A percentile compares a stretch with the other conserved stretches of the same genome.
These are phyloP conservation scores for Fulmarus glacialis DNA, from an alignment of 2,113 vertebrate species.

Conservation along the genomic window DNA sequence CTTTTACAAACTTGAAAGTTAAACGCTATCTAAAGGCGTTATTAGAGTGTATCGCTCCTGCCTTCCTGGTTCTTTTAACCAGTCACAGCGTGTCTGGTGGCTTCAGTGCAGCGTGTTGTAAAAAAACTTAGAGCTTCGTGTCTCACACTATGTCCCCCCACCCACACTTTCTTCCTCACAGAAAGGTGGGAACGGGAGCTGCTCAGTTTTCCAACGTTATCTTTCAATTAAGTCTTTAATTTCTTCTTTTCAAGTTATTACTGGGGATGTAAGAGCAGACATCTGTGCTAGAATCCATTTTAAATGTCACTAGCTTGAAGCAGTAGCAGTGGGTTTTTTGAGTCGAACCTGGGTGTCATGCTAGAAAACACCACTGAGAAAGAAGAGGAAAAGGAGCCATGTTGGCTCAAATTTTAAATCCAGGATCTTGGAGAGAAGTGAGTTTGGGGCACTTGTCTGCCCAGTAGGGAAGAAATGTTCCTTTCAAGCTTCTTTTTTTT, in stretches of 20 bases:
- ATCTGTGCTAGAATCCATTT: not conserved
- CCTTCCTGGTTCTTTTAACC: not conserved
- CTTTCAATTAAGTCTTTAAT: not conserved
- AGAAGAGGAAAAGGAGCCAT: not conserved
- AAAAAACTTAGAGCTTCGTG: not conserved
- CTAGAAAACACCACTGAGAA: not conserved
- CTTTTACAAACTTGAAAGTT: too few species aligned
- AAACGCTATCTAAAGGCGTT: accelerated
- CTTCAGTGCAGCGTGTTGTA: not conserved
- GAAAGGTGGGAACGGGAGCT: not conserved
- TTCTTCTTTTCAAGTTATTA: not conserved
- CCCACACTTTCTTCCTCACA: not conserved
- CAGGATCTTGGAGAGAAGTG: accelerated
- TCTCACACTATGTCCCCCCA: accelerated
- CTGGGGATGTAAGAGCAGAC: not conserved
- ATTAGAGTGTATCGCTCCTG: not conserved
- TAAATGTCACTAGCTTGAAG: not conserved
- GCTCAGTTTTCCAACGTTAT: not conserved
- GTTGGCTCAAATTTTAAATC: not conserved
- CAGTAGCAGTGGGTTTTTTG: not conserved
- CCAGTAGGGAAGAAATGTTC: not conserved
- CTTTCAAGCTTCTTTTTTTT: not conserved
- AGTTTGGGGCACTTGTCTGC: not conserved
- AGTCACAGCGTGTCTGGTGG: not conserved
- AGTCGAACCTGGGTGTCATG: not conserved